These are phyloP conservation scores for Alexandromys fortis DNA, from an alignment of 2,113 vertebrate genomes.

Conservation along the genomic window DNA sequence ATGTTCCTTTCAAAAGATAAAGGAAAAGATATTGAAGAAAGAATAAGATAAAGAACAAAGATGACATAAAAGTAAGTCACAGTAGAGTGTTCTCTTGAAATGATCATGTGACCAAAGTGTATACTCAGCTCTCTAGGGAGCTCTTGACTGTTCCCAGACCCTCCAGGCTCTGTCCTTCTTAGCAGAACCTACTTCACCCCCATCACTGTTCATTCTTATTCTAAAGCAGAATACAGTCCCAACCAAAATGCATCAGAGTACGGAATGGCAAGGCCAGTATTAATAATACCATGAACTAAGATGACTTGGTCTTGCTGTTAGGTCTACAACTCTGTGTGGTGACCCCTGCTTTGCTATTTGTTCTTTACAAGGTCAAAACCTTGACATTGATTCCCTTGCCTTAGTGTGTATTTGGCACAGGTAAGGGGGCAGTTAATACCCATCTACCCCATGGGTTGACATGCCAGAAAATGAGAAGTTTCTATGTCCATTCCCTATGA, in stretches of 20 bases:
- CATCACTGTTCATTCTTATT: not conserved
- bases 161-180: not conserved
- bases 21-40: constrained; percentile 8
- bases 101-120: not conserved
- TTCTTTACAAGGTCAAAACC: not conserved
- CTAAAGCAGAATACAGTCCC: not conserved
- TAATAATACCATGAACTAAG: not conserved
- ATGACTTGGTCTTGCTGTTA: not conserved
- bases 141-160: not conserved
- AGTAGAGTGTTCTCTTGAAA: not conserved
- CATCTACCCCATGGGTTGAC: constrained; percentile 17
- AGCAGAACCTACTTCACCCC: not conserved
- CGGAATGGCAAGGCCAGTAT: not conserved
- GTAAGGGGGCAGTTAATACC: not conserved
- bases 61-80: not conserved
- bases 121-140: not conserved
- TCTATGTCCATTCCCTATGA: not conserved
- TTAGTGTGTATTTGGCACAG: not conserved
- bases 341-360: not conserved
- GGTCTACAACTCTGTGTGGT: not conserved
- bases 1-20: not conserved
- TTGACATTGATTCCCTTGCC: not conserved
- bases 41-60: not conserved
- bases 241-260: not conserved
- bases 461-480: constrained; percentile 12